Conservation (phyloP, 2,797 vertebrate genomes). For the Clarias fuscus region DNA sequence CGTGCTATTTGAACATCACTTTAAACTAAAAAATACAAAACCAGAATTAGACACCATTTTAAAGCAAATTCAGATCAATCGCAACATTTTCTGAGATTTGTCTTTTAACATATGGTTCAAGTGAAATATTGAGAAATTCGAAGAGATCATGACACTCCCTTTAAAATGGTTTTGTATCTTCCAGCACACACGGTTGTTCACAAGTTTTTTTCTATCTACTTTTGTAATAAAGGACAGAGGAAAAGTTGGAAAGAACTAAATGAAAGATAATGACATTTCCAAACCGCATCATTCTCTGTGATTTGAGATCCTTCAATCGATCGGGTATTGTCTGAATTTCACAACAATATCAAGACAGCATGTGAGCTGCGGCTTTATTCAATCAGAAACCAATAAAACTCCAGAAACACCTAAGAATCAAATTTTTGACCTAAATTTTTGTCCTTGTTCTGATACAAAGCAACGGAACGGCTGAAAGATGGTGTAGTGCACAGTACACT, state of each 20-base stretch:
- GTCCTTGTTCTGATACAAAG: background rate
- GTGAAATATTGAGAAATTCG: background rate
- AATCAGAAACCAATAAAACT: background rate
- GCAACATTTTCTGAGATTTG: background rate
- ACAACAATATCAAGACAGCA: background rate
- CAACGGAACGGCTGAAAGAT: background rate
- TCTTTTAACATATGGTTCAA: background rate
- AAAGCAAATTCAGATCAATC: background rate
- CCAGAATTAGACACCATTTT: background rate
- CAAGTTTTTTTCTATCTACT: background rate
- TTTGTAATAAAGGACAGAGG: background rate
- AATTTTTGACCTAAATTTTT: background rate
- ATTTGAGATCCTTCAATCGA: background rate
- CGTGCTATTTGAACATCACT: background rate
- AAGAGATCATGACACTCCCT: background rate
- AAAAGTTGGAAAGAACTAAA: background rate
- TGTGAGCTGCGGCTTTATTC: background rate
- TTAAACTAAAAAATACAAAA: background rate
- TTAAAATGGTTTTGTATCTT: background rate
- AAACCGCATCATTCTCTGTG: background rate
- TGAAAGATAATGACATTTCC: background rate
- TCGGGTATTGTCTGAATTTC: background rate
- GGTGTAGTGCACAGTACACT: background rate
- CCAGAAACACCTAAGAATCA: background rate
- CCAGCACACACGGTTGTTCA: background rate